Conservation (phyloP, 2,888 invertebrate genomes). For the Ormyrus pomaceus region DNA sequence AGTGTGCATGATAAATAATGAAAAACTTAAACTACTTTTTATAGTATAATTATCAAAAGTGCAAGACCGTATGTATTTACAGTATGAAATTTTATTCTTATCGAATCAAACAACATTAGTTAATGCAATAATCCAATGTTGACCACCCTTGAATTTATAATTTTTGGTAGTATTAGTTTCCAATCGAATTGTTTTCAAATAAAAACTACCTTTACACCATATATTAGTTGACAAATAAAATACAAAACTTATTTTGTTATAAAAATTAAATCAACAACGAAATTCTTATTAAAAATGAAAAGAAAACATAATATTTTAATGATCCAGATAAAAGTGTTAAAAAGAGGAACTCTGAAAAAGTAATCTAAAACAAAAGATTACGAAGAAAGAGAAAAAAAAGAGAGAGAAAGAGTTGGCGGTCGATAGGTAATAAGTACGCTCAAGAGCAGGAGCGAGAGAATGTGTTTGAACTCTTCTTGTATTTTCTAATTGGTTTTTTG, state of each 20-base stretch:
- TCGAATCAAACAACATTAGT: no score
- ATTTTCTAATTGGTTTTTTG: conserved; percentile 53
- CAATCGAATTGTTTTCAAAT: no score
- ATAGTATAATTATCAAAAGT: no score
- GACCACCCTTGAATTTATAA: no score
- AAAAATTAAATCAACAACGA: background rate
- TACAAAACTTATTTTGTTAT: background rate
- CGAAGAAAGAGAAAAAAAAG: conserved; percentile 4
- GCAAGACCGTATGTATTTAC: no score
- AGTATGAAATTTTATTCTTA: no score
- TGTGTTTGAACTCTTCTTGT: conserved; percentile 42
- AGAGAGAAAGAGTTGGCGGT: conserved; percentile 17
- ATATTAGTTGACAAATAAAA: no score
- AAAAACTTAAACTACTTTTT: no score
- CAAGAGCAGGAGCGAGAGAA: conserved; percentile 26
- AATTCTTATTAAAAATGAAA: background rate
- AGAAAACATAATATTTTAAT: background rate
- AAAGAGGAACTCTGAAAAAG: background rate
- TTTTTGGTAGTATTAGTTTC: no score
- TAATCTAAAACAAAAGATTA: conserved; percentile 16
- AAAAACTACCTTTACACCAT: no score
- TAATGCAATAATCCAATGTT: no score
- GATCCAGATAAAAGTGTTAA: background rate
- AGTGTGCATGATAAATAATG: no score
- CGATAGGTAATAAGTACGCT: conserved; percentile 38